These are phyloP conservation scores for Schizaphis graminum DNA, from an alignment of 2,888 invertebrate species.

Conservation along the genomic window DNA sequence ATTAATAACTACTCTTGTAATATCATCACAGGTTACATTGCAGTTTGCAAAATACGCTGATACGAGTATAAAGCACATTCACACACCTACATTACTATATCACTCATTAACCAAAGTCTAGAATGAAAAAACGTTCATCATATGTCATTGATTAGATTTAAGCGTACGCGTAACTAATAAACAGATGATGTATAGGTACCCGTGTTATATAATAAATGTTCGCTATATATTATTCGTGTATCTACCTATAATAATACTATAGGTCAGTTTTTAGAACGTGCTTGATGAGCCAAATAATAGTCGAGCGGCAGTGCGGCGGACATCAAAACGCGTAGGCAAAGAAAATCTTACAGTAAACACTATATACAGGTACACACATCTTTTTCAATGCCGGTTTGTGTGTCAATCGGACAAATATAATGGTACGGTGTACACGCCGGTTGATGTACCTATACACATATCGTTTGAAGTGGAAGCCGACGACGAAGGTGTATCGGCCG, in stretches of 20 bases:
- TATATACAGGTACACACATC: not conserved
- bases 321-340: not conserved
- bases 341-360: not conserved
- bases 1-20: not conserved
- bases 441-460: not conserved
- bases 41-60: not conserved
- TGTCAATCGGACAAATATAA: not conserved
- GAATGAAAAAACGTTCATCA: not conserved
- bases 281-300: not conserved
- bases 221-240: not conserved
- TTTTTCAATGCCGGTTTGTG: not conserved
- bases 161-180: not conserved
- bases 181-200: too few relatives aligned
- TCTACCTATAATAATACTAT: not conserved
- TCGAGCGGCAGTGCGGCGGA: not conserved
- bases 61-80: not conserved
- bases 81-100: not conserved
- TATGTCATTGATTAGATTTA: not conserved
- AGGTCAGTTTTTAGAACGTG: conserved; percentile 8
- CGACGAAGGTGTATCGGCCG: not conserved
- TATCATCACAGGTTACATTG: not conserved
- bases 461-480: conserved; percentile 9
- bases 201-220: not conserved
- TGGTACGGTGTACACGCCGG: not conserved
- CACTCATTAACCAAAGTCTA: not conserved